A percentile compares a stretch with the other conserved stretches of the same genome.
phyloP scores from a whole-genome alignment of 2,888 invertebrate genomes.

The Notodonta dromedarius region DNA sequence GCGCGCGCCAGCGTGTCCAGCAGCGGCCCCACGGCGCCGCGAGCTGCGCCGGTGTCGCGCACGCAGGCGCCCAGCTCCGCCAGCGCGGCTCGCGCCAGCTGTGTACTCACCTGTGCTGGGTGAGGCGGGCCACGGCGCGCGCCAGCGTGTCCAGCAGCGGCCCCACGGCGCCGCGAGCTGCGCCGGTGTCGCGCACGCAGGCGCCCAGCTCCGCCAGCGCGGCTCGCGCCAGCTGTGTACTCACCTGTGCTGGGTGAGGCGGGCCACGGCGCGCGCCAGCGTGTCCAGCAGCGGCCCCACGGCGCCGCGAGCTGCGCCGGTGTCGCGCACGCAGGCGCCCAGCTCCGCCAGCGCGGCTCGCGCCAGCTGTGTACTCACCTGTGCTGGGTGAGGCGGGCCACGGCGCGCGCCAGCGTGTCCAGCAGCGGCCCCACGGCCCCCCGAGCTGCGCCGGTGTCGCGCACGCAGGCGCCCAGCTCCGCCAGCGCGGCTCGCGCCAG shows the following conservation, averaged over 20 bases:
- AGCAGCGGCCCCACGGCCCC: conserved; percentile 96
- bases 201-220: conserved; percentile 92
- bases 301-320: conserved; percentile 95
- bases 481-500: conserved; percentile 91
- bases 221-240: conserved; percentile 88
- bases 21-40: conserved; percentile 94
- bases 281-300: conserved; percentile 95
- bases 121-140: conserved; percentile 93
- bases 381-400: conserved; percentile 91
- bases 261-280: conserved; percentile 94
- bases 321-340: conserved; percentile 89
- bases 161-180: conserved; percentile 95
- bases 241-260: conserved; percentile 89
- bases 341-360: conserved; percentile 93
- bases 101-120: conserved; percentile 85
- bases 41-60: conserved; percentile 93
- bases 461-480: conserved; percentile 92
- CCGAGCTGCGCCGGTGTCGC: conserved; percentile 92
- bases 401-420: conserved; percentile 95
- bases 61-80: conserved; percentile 91
- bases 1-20: conserved; percentile 96
- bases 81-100: conserved; percentile 93
- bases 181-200: conserved; percentile 92
- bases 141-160: conserved; percentile 95
- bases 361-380: conserved; percentile 83